Base-by-base conservation (phyloP, 1,140 invertebrate genomes). In the Ooceraea biroi region DNA sequence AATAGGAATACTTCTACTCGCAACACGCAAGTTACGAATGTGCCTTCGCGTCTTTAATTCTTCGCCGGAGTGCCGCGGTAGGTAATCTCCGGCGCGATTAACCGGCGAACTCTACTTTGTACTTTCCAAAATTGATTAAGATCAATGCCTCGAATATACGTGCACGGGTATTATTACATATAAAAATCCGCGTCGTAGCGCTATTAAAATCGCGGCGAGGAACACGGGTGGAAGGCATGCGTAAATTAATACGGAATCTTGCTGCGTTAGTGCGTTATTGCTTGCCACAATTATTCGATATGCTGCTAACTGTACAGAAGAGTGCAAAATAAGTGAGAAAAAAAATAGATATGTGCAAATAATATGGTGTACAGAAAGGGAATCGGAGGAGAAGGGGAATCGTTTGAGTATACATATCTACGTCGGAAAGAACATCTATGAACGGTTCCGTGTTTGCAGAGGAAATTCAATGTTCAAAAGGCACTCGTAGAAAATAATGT, bases 401-500 rank as follows among this genome's bases (percentile, higher is more conserved):
- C 36, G 36, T 36, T 19, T 80, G 11, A 52, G 22, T 36, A 12
- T 84, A 85, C 76, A 48, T 63, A 83, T 77, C 60, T 82, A 80
- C 55, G 52, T 87, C 82, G 83, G 87, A 91, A 83, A 85, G 76
- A 91, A 91, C 83, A 88, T 84, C 82, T 83, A 90, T 74, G 74
- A 85, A 80, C 25, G 55, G 52, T 58, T 57, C 66, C 50, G 83
- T 89, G 77, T 88, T 88, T 87, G 85, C 87, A 88, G 82, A 90
- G 87, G 76, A 86, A 91, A 82, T 89, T 91, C 92, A 91, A 92
- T 87, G 84, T 89, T 92, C 90, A 92, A 94, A 94, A 94, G 94
- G 93, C 94, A 94, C 93, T 94, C 91, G 91, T 94, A 92, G 90
- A 93, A 94, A 94, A 92, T 89, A 93, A 92, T 90, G 88, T 86